Conservation (phyloP, 92 coral and sea anemone species). For the Meandrina meandrites region DNA sequence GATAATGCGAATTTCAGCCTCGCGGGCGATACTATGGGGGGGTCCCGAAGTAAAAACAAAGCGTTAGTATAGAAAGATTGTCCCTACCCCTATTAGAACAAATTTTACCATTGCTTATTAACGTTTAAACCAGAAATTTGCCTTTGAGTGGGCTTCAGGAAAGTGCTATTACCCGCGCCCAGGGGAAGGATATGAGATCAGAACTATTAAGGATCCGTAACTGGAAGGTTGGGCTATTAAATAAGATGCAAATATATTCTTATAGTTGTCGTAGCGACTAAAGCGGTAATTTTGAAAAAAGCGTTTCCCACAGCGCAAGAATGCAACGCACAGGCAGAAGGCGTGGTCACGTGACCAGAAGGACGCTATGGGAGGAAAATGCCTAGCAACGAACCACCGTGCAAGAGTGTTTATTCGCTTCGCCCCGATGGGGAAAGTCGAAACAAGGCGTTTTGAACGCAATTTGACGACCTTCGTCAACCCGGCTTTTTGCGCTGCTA, state of each 20-base stretch:
- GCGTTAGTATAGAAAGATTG: background rate
- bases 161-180: background rate
- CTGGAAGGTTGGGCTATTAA: conserved; percentile 9
- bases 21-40: background rate
- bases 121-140: conserved; percentile 4
- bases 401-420: no score
- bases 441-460: no score
- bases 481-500: no score
- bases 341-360: conserved; percentile 7
- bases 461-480: no score
- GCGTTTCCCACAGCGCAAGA: background rate
- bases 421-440: no score
- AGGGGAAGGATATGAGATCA: background rate
- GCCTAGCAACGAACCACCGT: conserved; percentile 13
- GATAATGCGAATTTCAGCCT: no score
- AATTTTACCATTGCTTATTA: background rate
- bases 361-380: conserved; percentile 12
- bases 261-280: background rate
- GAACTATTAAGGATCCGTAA: background rate
- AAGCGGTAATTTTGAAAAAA: background rate
- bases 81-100: background rate
- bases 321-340: background rate
- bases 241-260: conserved; percentile 1
- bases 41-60: background rate
- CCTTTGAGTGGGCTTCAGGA: background rate